Evolutionary conservation across 2,888 invertebrate genomes (phyloP).

Genomic region (Noctua janthina): DNA sequence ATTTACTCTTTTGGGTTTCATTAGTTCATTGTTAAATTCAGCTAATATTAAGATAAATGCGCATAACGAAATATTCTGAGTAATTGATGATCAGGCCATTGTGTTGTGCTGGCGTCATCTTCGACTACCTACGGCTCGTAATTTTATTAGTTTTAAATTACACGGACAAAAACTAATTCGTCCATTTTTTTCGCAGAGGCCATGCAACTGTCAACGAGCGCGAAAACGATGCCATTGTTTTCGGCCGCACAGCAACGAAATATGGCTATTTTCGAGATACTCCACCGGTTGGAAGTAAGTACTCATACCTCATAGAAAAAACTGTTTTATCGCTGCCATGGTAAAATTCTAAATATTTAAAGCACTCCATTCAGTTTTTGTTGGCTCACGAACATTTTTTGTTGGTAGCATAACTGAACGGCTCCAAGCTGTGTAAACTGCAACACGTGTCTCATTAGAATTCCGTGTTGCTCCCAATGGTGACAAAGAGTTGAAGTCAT

Average conservation of each 20-base stretch:
- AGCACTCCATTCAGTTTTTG: conserved; percentile 75
- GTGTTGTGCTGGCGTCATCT: conserved; percentile 17
- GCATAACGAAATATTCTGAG: conserved; percentile 5
- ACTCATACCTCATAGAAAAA: conserved; percentile 66
- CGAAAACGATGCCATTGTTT: conserved; percentile 97
- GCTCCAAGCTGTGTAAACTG: conserved; percentile 80
- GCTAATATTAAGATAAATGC: conserved; percentile 1
- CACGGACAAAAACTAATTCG: conserved; percentile 24
- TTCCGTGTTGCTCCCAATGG: conserved; percentile 68
- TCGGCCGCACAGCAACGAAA: conserved; percentile 97
- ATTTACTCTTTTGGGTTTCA: conserved; percentile 26
- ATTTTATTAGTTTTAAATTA: conserved; percentile 31
- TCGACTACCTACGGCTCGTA: conserved; percentile 7
- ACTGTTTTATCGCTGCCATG: conserved; percentile 40
- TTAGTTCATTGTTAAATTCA: conserved; percentile 25
- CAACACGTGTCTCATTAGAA: conserved; percentile 82
- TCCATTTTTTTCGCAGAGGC: conserved; percentile 92
- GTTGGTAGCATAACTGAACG: conserved; percentile 66
- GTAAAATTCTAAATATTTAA: conserved; percentile 70
- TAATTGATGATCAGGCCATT: conserved; percentile 6
- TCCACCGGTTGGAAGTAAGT: conserved; percentile 98
- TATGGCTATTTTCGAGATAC: conserved; percentile 99
- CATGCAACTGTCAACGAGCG: conserved; percentile 97
- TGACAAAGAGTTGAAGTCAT: conserved; percentile 74
- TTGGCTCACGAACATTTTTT: conserved; percentile 68